Conservation (phyloP, 2,888 invertebrate genomes). For the Smittia aterrima region DNA sequence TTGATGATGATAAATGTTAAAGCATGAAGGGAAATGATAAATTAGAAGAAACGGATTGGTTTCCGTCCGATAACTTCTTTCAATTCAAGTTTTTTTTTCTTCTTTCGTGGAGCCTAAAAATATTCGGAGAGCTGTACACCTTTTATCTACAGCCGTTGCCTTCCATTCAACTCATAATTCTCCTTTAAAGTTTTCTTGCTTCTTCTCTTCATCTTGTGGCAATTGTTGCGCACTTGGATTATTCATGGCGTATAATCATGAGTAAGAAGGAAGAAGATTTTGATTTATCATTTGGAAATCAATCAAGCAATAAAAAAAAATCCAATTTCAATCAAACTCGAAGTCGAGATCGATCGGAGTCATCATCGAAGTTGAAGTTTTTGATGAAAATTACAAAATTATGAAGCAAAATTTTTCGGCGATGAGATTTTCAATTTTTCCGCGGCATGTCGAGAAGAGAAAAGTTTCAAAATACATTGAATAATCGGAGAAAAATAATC, state of each 20-base stretch:
- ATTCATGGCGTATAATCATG: slow-evolving; percentile 38
- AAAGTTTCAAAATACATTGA: background rate
- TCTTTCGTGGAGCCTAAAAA: slow-evolving; percentile 26
- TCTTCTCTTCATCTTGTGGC: slow-evolving; percentile 2
- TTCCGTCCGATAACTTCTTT: slow-evolving; percentile 40
- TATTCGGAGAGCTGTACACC: background rate
- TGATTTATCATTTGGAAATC: slow-evolving; percentile 42
- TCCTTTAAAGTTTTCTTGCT: slow-evolving; percentile 30
- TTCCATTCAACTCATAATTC: slow-evolving; percentile 31
- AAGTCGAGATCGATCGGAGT: background rate
- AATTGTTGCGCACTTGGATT: slow-evolving; percentile 39
- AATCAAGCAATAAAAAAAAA: slow-evolving; percentile 40
- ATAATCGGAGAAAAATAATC: background rate
- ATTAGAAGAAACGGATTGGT: slow-evolving; percentile 39
- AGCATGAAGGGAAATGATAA: slow-evolving; percentile 38
- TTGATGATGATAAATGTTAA: slow-evolving; percentile 41
- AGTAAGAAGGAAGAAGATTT: slow-evolving; percentile 10
- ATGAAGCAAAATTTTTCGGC: background rate
- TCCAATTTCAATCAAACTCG: slow-evolving; percentile 34
- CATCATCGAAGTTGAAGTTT: no score
- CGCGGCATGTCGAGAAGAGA: background rate
- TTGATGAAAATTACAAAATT: slow-evolving; percentile 13
- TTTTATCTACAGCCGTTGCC: background rate
- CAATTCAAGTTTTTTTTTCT: background rate
- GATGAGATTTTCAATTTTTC: slow-evolving; percentile 3